Evolutionary conservation across 2,113 vertebrate species (phyloP), one percentile per base, ranked within the genome.

Genomic region (Corythaeola cristata): DNA sequence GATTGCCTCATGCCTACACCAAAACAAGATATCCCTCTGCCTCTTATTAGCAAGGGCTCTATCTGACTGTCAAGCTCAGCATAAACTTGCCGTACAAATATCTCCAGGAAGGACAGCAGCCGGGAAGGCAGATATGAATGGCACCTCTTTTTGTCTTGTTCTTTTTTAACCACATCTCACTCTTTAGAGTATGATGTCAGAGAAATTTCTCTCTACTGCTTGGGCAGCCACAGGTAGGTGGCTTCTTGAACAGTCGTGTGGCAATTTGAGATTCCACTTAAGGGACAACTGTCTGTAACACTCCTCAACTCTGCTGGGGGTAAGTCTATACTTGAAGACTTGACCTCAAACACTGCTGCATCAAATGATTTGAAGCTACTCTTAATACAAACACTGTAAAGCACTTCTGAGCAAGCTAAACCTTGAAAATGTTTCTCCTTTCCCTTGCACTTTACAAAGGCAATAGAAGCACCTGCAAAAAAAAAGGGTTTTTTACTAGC

Each of bases 121-220:
- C n/a, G 72, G 44, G n/a, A 79, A 56, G 28, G 35, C 30, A 37
- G 27, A 5, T 15, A 37, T 0, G 1, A 11, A 18, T n/a, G 44
- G 10, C 15, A 77, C 3, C 15, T 56, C 12, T 69, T 58, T 56
- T 66, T 18, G 18, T 18, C 3, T 23, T 41, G 21, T 28, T 49
- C 28, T 56, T 58, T 58, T 60, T n/a, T 18, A 66, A 56, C 15
- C 26, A 5, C 4, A 2, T 12, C 41, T 84, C 35, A 52, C 21
- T 73, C 63, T 66, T 81, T 33, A 49, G 39, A 53, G 27, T 3
- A 49, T 10, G 13, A 35, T 1, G 1, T 6, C 0, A 1, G 23
- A 47, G n/a, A 52, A 87, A 56, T 11, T 37, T 73, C n/a, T 86
- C 15, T 23, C 49, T 33, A 18, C 47, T 60, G 8, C 15, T 44